These are phyloP conservation scores for Chymomyza fuscimana DNA, from an alignment of 2,888 invertebrate genomes.

Conservation along the genomic window DNA sequence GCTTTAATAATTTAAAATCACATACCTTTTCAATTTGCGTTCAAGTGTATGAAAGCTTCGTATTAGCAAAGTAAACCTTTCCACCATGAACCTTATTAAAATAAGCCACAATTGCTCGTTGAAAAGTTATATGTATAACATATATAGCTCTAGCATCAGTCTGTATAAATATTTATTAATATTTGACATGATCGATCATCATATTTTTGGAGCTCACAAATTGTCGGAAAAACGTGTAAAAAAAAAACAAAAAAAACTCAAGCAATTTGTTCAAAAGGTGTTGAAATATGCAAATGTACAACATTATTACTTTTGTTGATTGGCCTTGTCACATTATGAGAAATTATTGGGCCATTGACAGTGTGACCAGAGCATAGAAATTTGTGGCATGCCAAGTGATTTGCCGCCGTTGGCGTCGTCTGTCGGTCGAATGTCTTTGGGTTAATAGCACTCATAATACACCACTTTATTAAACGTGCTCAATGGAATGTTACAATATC, in stretches of 20 bases:
- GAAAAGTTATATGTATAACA: slow-evolving; percentile 11
- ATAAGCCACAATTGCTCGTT: background rate
- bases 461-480: no score
- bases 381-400: slow-evolving; percentile 6
- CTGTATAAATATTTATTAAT: slow-evolving; percentile 63
- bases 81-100: background rate
- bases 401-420: slow-evolving; percentile 1
- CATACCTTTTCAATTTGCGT: background rate
- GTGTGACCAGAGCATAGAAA: slow-evolving; percentile 15
- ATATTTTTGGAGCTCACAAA: background rate
- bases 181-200: slow-evolving; percentile 65
- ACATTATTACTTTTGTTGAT: slow-evolving; percentile 22
- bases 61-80: background rate
- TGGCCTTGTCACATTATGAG: slow-evolving; percentile 37
- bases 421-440: background rate
- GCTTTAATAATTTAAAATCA: no score
- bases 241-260: slow-evolving; percentile 19
- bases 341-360: slow-evolving; percentile 25
- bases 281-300: slow-evolving; percentile 60
- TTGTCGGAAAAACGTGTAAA: slow-evolving; percentile 33
- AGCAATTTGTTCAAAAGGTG: slow-evolving; percentile 61
- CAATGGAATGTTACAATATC: slow-evolving; percentile 7
- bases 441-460: slow-evolving; percentile 17
- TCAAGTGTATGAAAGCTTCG: background rate
- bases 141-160: slow-evolving; percentile 45